phyloP scores from a whole-genome alignment of 2,797 vertebrate genomes.

The Bovichtus diacanthus region DNA sequence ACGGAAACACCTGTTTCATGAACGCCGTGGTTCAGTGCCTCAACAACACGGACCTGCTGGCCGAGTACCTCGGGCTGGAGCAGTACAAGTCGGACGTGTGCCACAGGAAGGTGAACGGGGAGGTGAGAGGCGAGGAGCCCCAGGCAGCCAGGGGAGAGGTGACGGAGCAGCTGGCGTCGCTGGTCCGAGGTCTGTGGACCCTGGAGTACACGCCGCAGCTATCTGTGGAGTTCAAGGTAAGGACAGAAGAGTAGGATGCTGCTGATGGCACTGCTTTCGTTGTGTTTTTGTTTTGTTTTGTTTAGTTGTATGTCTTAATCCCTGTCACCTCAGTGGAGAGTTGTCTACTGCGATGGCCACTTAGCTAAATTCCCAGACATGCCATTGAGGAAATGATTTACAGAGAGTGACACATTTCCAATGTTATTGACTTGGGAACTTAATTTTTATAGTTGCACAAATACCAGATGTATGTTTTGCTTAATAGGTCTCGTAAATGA shows the following conservation, averaged over 20 bases:
- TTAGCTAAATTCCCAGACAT: neutral
- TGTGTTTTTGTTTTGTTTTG: neutral
- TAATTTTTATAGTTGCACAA: neutral
- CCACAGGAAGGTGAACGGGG: constrained; percentile 64
- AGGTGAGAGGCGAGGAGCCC: constrained; percentile 49
- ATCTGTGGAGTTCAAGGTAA: constrained; percentile 95
- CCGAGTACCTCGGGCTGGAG: constrained; percentile 91
- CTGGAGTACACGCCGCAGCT: constrained; percentile 93
- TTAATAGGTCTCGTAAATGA: neutral
- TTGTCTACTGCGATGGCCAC: too few species aligned
- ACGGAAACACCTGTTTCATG: constrained; percentile 96
- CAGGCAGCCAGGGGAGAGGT: constrained; percentile 85
- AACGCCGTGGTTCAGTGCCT: constrained; percentile 96
- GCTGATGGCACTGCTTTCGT: neutral
- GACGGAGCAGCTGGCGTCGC: constrained; percentile 90
- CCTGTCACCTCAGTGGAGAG: neutral
- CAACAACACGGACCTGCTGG: constrained; percentile 94
- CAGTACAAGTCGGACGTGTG: constrained; percentile 78
- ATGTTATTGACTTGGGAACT: neutral
- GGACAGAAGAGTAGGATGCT: neutral
- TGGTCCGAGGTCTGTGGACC: constrained; percentile 93
- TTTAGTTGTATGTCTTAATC: neutral
- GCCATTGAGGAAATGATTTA: neutral
- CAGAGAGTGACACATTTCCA: neutral
- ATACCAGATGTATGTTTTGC: neutral